phyloP scores from a whole-genome alignment of 2,888 invertebrate species.

The Agelastica alni region DNA sequence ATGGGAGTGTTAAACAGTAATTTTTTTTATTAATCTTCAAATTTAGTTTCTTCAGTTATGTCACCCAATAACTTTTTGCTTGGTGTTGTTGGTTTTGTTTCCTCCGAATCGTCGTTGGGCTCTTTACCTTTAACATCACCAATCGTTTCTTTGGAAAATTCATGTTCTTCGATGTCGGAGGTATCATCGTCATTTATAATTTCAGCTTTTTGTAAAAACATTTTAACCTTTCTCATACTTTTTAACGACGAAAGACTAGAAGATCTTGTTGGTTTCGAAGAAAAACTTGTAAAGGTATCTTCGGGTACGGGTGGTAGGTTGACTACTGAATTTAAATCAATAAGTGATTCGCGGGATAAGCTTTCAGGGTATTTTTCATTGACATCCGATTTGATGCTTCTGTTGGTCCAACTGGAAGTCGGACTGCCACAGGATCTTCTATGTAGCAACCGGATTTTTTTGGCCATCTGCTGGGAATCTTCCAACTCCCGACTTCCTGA shows the following conservation, averaged over 20 bases:
- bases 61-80: constrained; percentile 53
- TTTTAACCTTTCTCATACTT: constrained; percentile 40
- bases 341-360: constrained; percentile 56
- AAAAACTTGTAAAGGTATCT: constrained; percentile 54
- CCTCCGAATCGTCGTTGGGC: not conserved
- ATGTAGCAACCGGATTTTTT: constrained; percentile 46
- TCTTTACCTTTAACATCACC: constrained; percentile 6
- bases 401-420: constrained; percentile 39
- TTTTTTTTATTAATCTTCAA: constrained; percentile 31
- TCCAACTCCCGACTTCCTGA: not conserved
- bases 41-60: constrained; percentile 51
- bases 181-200: constrained; percentile 55
- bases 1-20: too few relatives aligned
- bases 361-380: constrained; percentile 59
- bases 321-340: constrained; percentile 54
- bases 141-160: constrained; percentile 36
- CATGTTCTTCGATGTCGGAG: constrained; percentile 53
- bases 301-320: constrained; percentile 58
- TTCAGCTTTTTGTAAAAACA: constrained; percentile 56
- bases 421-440: constrained; percentile 38
- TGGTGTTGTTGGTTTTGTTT: constrained; percentile 27
- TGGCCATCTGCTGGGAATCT: constrained; percentile 40
- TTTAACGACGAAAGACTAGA: constrained; percentile 57
- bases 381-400: constrained; percentile 53
- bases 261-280: constrained; percentile 51